These are phyloP conservation scores for Microcebus lehilahytsara DNA, from an alignment of 2,113 vertebrate species.

Conservation along the genomic window DNA sequence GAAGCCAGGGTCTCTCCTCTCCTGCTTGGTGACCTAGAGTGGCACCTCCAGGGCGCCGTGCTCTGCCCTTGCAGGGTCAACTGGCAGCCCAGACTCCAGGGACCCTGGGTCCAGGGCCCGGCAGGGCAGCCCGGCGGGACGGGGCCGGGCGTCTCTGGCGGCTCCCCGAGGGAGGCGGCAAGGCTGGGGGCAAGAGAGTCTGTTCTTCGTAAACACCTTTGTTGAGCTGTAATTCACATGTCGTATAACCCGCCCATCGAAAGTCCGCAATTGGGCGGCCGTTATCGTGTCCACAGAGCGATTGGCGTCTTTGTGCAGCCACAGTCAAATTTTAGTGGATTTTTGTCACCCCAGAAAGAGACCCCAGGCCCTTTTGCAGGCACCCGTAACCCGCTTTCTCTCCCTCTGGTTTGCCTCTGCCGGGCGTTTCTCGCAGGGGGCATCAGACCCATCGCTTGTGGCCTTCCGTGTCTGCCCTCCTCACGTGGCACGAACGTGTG, in stretches of 20 bases:
- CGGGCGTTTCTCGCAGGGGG: rapidly evolving
- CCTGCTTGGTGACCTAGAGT: too few relatives aligned
- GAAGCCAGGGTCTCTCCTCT: too few relatives aligned
- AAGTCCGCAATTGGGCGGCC: not conserved
- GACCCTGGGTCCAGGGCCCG: not conserved
- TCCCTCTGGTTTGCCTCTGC: not conserved
- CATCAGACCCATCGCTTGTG: rapidly evolving
- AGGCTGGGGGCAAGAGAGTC: not conserved
- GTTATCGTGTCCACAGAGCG: rapidly evolving
- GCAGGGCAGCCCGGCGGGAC: too few relatives aligned
- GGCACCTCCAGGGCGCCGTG: not conserved
- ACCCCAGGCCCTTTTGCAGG: not conserved
- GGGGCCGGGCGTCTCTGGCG: not conserved
- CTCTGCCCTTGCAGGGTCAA: not conserved
- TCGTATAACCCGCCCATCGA: rapidly evolving
- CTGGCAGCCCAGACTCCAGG: not conserved
- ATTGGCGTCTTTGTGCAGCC: too few relatives aligned
- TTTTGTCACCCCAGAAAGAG: not conserved
- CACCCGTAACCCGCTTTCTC: not conserved
- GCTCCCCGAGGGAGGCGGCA: not conserved
- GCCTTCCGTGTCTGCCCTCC: not conserved
- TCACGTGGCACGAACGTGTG: rapidly evolving
- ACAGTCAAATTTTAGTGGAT: rapidly evolving
- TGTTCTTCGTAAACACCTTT: not conserved
- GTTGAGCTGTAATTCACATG: not conserved